phyloP scores from a whole-genome alignment of 1,140 invertebrate species.

The Anoplolepis gracilipes region DNA sequence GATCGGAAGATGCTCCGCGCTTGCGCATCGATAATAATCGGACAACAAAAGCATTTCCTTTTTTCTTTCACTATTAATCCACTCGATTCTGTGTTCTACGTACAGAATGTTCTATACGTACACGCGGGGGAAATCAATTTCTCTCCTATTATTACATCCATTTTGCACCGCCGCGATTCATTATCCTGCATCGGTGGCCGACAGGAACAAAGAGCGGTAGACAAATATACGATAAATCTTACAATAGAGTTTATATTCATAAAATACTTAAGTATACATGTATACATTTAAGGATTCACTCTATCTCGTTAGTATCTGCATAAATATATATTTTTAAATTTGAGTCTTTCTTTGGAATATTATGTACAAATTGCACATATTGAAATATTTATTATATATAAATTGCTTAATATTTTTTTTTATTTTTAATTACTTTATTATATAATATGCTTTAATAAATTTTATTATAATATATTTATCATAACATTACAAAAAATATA shows the following conservation, averaged over 20 bases:
- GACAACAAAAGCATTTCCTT: neutral
- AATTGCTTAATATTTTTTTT: too few relatives aligned
- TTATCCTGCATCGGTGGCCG: slow-evolving; percentile 10
- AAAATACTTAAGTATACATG: neutral
- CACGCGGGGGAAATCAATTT: slow-evolving; percentile 23
- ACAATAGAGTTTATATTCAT: neutral
- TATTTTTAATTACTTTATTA: too few relatives aligned
- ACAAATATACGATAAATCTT: slow-evolving; percentile 25
- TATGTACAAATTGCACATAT: too few relatives aligned
- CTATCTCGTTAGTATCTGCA: neutral
- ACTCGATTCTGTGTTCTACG: slow-evolving; percentile 24
- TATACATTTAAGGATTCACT: neutral
- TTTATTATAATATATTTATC: too few relatives aligned
- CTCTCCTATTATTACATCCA: slow-evolving; percentile 27
- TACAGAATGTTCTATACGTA: slow-evolving; percentile 20
- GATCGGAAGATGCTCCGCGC: slow-evolving; percentile 8
- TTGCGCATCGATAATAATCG: slow-evolving; percentile 34
- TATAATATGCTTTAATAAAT: too few relatives aligned
- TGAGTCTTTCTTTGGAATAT: too few relatives aligned
- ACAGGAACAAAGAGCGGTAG: slow-evolving; percentile 12
- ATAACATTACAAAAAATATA: too few relatives aligned
- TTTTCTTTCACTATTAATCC: slow-evolving; percentile 38
- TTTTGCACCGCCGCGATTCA: slow-evolving; percentile 18
- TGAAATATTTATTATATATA: too few relatives aligned
- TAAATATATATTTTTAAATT: neutral